Evolutionary conservation across 2,113 vertebrate species (phyloP).

Genomic region (Orthonyx spaldingii): DNA sequence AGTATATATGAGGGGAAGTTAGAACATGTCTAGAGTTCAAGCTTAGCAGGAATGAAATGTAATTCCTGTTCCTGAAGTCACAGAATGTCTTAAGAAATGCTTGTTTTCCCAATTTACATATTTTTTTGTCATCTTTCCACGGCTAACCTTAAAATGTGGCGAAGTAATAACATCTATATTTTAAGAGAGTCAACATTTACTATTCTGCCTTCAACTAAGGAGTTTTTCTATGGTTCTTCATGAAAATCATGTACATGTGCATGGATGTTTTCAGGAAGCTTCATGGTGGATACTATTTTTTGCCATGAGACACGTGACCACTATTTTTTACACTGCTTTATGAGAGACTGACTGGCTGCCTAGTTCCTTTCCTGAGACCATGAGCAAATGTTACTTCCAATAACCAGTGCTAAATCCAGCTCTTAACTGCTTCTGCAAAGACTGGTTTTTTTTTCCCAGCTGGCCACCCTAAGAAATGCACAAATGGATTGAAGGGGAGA

Average conservation of each 20-base stretch:
- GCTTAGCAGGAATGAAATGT: not conserved
- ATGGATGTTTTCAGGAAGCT: not conserved
- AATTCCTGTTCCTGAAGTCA: not conserved
- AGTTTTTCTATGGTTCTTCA: not conserved
- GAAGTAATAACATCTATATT: not conserved
- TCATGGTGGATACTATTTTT: not conserved
- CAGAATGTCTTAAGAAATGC: not conserved
- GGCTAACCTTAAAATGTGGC: not conserved
- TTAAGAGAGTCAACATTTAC: not conserved
- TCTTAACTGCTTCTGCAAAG: not conserved
- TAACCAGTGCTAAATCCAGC: not conserved
- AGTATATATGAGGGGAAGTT: not conserved
- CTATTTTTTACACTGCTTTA: not conserved
- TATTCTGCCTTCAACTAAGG: not conserved
- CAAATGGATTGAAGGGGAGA: not conserved
- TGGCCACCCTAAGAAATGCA: not conserved
- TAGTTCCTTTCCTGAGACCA: not conserved
- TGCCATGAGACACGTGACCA: not conserved
- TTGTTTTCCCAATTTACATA: not conserved
- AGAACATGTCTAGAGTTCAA: not conserved
- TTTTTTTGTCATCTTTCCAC: not conserved
- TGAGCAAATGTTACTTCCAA: not conserved
- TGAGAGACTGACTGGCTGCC: not conserved
- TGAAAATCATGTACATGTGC: not conserved
- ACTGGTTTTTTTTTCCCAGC: not conserved